A percentile compares a stretch with the other conserved stretches of the same genome.
Conservation (phyloP, 2,888 invertebrate genomes). For the Timandra comae region DNA sequence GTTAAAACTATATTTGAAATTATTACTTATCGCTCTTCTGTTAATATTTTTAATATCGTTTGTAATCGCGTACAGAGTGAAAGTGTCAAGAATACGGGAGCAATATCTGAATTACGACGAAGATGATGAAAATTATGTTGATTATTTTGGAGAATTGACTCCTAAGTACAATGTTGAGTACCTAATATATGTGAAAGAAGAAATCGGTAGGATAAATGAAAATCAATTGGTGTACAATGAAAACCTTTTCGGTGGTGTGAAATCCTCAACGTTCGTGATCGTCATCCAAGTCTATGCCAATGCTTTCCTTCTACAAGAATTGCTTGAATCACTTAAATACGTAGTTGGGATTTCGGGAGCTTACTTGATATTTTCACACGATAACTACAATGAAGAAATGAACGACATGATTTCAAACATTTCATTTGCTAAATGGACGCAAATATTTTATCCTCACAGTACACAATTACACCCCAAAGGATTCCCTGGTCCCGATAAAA, state of each 20-base stretch:
- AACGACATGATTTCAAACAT: slow-evolving; percentile 22
- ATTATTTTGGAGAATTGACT: too few species aligned
- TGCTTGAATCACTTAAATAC: slow-evolving; percentile 28
- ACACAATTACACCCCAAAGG: slow-evolving; percentile 34
- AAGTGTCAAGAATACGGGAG: too few species aligned
- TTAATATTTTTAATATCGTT: too few species aligned
- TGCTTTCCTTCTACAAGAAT: slow-evolving; percentile 24
- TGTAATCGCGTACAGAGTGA: too few species aligned
- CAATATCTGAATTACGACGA: too few species aligned
- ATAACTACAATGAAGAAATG: slow-evolving; percentile 23
- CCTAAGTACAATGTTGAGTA: neutral
- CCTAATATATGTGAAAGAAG: slow-evolving; percentile 20
- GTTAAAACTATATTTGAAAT: slow-evolving; percentile 3
- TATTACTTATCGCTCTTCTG: too few species aligned
- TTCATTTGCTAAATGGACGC: slow-evolving; percentile 31
- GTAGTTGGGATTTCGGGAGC: slow-evolving; percentile 28
- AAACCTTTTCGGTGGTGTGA: slow-evolving; percentile 8
- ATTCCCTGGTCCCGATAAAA: slow-evolving; percentile 36
- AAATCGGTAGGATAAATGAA: slow-evolving; percentile 26
- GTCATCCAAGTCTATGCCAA: slow-evolving; percentile 40
- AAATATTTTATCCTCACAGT: slow-evolving; percentile 39
- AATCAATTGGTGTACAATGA: slow-evolving; percentile 26
- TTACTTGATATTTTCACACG: slow-evolving; percentile 36
- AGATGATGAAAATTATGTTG: too few species aligned
- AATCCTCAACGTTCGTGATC: slow-evolving; percentile 21